These are phyloP conservation scores for Ceramica pisi DNA, from an alignment of 2,888 invertebrate genomes.

Conservation along the genomic window DNA sequence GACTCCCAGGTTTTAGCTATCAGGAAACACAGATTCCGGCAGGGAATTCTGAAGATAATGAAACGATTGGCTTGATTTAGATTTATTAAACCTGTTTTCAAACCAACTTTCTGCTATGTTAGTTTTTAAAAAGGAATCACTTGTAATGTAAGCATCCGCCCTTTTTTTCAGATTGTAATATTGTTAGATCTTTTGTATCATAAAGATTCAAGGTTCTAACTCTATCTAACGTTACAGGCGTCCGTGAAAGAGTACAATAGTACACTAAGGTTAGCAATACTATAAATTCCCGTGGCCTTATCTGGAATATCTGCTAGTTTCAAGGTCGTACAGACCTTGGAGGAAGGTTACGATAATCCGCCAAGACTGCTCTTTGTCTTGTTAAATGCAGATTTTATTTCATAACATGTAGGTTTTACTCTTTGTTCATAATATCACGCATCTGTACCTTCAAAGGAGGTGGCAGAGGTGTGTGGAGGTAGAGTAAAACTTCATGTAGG, in stretches of 20 bases:
- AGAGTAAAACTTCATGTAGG: background rate
- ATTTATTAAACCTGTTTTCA: no score
- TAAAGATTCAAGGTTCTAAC: background rate
- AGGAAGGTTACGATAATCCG: conserved; percentile 38
- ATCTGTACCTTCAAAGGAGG: background rate
- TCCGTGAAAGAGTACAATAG: conserved; percentile 39
- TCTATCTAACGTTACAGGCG: background rate
- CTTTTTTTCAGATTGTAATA: no score
- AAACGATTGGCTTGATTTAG: no score
- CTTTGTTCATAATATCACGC: background rate
- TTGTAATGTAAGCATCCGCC: no score
- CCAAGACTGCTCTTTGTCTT: conserved; percentile 35
- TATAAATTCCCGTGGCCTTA: conserved; percentile 52
- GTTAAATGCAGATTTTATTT: conserved; percentile 21
- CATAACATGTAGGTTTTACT: conserved; percentile 1
- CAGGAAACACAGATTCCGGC: no score
- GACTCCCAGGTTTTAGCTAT: no score
- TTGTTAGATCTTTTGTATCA: no score
- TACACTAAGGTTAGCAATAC: conserved; percentile 42
- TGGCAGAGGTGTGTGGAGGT: background rate
- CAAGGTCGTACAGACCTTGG: conserved; percentile 58
- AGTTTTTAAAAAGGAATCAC: no score
- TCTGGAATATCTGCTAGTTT: conserved; percentile 39
- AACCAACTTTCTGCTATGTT: no score
- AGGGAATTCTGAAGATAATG: no score